Evolutionary conservation across 2,113 vertebrate genomes (phyloP).

Genomic region (Stegostoma tigrinum): DNA sequence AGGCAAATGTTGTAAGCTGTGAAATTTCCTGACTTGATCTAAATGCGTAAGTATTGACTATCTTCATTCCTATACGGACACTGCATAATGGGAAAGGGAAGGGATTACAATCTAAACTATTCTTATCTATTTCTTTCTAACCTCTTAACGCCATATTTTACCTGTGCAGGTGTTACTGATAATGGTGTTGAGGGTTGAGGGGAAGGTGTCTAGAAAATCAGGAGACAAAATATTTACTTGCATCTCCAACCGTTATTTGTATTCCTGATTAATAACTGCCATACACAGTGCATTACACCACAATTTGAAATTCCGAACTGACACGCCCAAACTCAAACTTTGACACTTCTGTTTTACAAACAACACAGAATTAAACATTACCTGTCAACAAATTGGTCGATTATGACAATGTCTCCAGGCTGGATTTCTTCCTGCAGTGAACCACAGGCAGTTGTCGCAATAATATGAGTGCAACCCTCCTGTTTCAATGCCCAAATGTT

Average conservation of each 20-base stretch:
- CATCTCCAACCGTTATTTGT: background rate
- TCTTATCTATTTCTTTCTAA: background rate
- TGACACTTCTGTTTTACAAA: background rate
- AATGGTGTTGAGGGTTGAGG: background rate
- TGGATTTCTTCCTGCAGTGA: slow-evolving; percentile 88
- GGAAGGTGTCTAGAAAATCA: background rate
- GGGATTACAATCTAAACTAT: background rate
- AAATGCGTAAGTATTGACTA: background rate
- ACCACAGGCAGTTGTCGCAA: slow-evolving; percentile 89
- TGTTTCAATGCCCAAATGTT: slow-evolving; percentile 91
- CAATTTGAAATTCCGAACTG: slow-evolving; percentile 13
- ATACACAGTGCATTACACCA: background rate
- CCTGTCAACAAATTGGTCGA: slow-evolving; percentile 97
- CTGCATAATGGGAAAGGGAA: too few relatives aligned
- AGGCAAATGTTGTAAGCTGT: background rate
- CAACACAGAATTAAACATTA: slow-evolving; percentile 43
- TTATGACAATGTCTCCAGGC: slow-evolving; percentile 84
- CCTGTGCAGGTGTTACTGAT: background rate
- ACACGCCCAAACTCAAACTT: background rate
- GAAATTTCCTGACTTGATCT: background rate
- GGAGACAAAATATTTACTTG: background rate
- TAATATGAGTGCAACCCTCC: slow-evolving; percentile 82
- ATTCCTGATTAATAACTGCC: background rate
- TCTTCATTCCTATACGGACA: background rate
- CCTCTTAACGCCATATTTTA: too few relatives aligned